Base-by-base conservation (phyloP, 2,888 invertebrate genomes). In the Agrotis puta region DNA sequence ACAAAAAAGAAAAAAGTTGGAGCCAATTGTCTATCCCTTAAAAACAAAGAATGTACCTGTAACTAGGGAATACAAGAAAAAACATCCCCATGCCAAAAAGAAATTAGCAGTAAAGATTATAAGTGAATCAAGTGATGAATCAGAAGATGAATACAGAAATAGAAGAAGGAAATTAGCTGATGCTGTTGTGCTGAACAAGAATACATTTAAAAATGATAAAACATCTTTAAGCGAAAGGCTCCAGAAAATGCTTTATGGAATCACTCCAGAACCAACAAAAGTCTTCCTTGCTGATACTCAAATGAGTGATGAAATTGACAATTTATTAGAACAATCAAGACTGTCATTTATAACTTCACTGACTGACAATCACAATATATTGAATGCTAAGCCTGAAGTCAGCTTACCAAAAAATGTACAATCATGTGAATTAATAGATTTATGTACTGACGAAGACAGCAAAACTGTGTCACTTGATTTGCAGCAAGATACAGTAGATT, bases 161-260 rank as follows among this genome's bases (percentile, higher is more conserved):
- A 95, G 94, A 88, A 89, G 95, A 82, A 91, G 93, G 79, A 96
- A 96, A 88, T 88, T 97, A 76, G 96, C 96, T 77, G 93, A 97
- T 88, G 97, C 97, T 64, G 96, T 97, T 50, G 89, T 92, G 56
- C 92, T 96, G n/a, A 90, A 90, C 76, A 92, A 88, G 78, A 56
- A 59, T 65, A 64, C 56, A 54, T 76, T 77, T 11, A 93, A 91
- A 84, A 89, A 87, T 85, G 94, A 95, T 80, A 92, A 90, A 78
- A 87, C 93, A 62, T 92, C 94, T 18, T 88, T 95, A 65, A 95
- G 94, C 87, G 93, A 92, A 64, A 91, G 95, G 84, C 83, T 96
- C 3, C 91, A 93, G 66, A 94, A 92, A 86, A 95, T 96, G 95
- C 86, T 95, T 50, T 86, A 87, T 86, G 87, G 81, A 58, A 79